A percentile compares a stretch with the other conserved stretches of the same genome.
phyloP scores from a whole-genome alignment of 2,888 invertebrate genomes.

The Mycogona germanica region DNA sequence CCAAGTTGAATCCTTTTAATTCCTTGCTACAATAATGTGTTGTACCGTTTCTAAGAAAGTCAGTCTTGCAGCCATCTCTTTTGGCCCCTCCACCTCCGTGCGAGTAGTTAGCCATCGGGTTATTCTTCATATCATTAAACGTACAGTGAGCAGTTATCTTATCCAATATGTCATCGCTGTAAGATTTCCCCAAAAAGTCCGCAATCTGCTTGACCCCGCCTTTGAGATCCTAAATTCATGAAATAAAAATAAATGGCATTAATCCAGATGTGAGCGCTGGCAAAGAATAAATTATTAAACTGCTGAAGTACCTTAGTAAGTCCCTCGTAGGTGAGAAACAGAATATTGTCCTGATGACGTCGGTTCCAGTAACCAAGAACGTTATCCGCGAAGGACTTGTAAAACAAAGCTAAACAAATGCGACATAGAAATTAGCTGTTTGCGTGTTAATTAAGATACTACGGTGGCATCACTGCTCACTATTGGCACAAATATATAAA shows the following conservation, averaged over 20 bases:
- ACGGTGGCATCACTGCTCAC: too few species aligned
- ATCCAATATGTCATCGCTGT: slow-evolving; percentile 53
- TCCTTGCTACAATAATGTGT: neutral
- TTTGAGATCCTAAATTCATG: slow-evolving; percentile 45
- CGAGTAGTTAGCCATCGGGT: slow-evolving; percentile 54
- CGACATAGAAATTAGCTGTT: too few species aligned
- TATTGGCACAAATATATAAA: too few species aligned
- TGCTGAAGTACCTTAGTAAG: slow-evolving; percentile 45
- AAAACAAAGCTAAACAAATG: too few species aligned
- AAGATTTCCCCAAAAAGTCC: slow-evolving; percentile 50
- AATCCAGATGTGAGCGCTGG: neutral
- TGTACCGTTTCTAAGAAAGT: slow-evolving; percentile 20
- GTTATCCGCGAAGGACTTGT: slow-evolving; percentile 71
- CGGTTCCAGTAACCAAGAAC: slow-evolving; percentile 60
- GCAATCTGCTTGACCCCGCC: slow-evolving; percentile 55
- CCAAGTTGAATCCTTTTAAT: neutral
- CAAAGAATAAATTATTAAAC: neutral
- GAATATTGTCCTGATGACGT: slow-evolving; percentile 50
- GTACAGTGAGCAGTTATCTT: slow-evolving; percentile 59
- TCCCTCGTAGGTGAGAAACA: slow-evolving; percentile 71
- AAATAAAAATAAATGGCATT: neutral
- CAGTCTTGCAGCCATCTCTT: neutral
- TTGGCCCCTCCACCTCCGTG: neutral
- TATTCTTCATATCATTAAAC: slow-evolving; percentile 68
- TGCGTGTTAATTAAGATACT: too few species aligned